Evolutionary conservation across 2,888 invertebrate species (phyloP).

Genomic region (Melieria omissa): DNA sequence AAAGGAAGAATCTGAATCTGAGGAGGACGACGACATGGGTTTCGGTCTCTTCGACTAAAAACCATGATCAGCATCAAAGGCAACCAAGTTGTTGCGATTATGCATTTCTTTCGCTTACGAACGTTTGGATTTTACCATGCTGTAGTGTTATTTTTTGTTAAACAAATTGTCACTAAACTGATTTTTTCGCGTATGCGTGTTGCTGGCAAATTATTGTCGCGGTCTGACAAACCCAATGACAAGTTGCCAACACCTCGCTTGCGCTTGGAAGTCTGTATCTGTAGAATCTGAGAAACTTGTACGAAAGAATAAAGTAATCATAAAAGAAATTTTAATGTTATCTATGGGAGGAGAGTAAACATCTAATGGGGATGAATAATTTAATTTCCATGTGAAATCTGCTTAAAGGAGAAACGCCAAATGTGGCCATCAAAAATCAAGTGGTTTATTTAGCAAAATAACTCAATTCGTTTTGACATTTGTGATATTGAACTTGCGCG

Average conservation of each 20-base stretch:
- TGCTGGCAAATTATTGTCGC: constrained; percentile 61
- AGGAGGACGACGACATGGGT: constrained; percentile 97
- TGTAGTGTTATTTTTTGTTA: constrained; percentile 30
- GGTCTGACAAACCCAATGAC: constrained; percentile 66
- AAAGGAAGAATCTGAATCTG: constrained; percentile 81
- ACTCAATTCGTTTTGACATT: too few relatives aligned
- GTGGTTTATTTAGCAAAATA: too few relatives aligned
- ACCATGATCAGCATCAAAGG: constrained; percentile 12
- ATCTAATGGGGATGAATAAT: neutral
- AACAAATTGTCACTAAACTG: constrained; percentile 22
- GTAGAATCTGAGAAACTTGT: constrained; percentile 25
- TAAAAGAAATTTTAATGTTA: neutral
- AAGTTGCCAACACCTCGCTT: constrained; percentile 53
- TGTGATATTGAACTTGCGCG: too few relatives aligned
- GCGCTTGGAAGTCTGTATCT: constrained; percentile 32
- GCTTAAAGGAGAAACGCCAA: too few relatives aligned
- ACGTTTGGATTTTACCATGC: constrained; percentile 21
- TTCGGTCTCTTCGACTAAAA: constrained; percentile 92
- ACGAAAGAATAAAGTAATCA: constrained; percentile 42
- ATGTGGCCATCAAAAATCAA: too few relatives aligned
- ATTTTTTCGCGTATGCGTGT: constrained; percentile 25
- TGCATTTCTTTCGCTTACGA: constrained; percentile 34
- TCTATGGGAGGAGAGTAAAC: too few relatives aligned
- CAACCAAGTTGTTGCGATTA: constrained; percentile 40
- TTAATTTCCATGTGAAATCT: too few relatives aligned